Evolutionary conservation across 2,113 vertebrate genomes (phyloP), one percentile per base, ranked within the genome.

Genomic region (Tupaia tana): DNA sequence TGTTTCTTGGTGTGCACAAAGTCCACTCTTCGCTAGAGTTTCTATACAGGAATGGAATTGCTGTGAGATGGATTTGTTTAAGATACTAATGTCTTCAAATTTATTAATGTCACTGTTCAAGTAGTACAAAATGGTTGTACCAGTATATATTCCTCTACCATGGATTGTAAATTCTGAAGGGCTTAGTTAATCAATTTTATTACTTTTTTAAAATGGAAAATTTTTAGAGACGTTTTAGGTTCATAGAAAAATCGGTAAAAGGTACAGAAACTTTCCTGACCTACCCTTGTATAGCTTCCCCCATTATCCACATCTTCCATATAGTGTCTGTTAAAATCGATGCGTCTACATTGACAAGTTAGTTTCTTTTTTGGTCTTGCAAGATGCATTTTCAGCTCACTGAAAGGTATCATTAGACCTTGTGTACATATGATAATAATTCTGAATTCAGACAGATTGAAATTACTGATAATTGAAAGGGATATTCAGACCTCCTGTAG

Each of bases 351-450:
- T 5, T 11, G 11, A 58, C 10, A 74, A 66, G 9, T 91, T 56
- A n/a, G 83, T 64, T 73, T 67, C 16, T 73, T 95, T 95, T 96
- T 75, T 25, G 77, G 0, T 89, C 34, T 90, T 66, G 4, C 63
- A 77, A 1, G 19, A n/a, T 84, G 25, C 90, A 67, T 86, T 58
- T 81, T 70, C 19, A 84, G 22, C 93, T 66, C 19, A 70, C 2
- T 81, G 75, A 61, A 80, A 88, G 67, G 31, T 63, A 69, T 10
- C 61, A 1, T 22, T 24, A 82, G 84, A 24, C 12, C 9, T 77
- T 22, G 3, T 82, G 4, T 70, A 70, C 52, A 3, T 86, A n/a
- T 31, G 80, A 64, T 22, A 86, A 15, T 67, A 20, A 24, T 31
- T 78, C 77, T 1, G 9, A 43, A 88, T 93, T 64, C 69, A 58